These are phyloP conservation scores for Neosilurus mollespiculum DNA, from an alignment of 2,797 vertebrate genomes.

Conservation along the genomic window DNA sequence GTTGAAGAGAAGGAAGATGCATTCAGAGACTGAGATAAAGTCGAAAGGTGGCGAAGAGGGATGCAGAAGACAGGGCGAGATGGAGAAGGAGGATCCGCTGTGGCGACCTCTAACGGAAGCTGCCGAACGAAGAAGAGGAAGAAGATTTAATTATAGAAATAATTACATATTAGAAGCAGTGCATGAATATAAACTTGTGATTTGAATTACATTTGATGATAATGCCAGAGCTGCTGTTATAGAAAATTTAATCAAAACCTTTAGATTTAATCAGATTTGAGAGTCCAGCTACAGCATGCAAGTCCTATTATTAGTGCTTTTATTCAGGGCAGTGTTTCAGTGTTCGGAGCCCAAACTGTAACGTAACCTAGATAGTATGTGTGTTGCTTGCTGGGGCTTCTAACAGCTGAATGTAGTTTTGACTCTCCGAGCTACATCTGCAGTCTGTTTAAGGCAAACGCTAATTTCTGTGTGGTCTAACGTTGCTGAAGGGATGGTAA, in stretches of 20 bases:
- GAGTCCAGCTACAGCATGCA: background rate
- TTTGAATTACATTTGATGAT: background rate
- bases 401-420: background rate
- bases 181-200: background rate
- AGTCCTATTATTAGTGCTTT: conserved; percentile 4
- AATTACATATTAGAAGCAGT: background rate
- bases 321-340: conserved; percentile 22
- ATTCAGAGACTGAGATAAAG: no score
- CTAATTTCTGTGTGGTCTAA: background rate
- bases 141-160: background rate
- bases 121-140: no score
- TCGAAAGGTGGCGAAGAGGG: no score
- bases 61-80: no score
- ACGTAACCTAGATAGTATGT: background rate
- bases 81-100: no score
- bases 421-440: background rate
- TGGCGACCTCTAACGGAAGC: no score
- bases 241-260: background rate
- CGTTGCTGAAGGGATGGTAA: background rate
- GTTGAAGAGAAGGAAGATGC: no score
- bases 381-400: background rate
- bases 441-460: background rate
- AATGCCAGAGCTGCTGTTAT: background rate
- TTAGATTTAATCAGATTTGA: conserved; percentile 6
- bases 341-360: background rate